Percentiles rank a stretch among this genome's conserved stretches.
phyloP scores from a whole-genome alignment of 1,140 invertebrate genomes.

The Drosophila kepulauana region DNA sequence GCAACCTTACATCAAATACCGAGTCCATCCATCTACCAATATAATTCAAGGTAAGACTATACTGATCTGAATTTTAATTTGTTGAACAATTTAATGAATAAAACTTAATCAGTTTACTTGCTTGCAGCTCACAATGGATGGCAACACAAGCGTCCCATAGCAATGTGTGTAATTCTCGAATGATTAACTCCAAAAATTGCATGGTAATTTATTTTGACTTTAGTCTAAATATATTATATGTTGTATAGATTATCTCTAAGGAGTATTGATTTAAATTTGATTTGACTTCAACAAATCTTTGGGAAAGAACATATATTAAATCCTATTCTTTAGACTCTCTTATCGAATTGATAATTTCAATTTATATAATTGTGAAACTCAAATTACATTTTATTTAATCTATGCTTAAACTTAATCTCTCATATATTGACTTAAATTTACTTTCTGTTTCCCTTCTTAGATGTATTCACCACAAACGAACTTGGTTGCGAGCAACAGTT shows the following conservation, averaged over 20 bases:
- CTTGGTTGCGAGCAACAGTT: conserved; percentile 24
- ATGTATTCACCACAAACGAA: conserved; percentile 34
- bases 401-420: not conserved
- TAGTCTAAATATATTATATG: not conserved
- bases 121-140: conserved; percentile 40
- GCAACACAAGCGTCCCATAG: conserved; percentile 14
- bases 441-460: not conserved
- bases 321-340: too few relatives aligned
- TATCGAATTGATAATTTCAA: too few relatives aligned
- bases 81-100: not conserved
- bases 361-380: too few relatives aligned
- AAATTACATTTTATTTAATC: not conserved
- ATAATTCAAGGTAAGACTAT: conserved; percentile 43
- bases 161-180: conserved; percentile 23
- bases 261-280: too few relatives aligned
- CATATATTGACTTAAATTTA: not conserved
- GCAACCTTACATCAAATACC: conserved; percentile 42
- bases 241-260: not conserved
- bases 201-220: conserved; percentile 15
- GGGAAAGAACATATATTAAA: too few relatives aligned
- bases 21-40: conserved; percentile 52
- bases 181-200: conserved; percentile 33
- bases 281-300: too few relatives aligned
- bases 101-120: not conserved
- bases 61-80: not conserved